These are phyloP conservation scores for Nasonia longicornis DNA, from an alignment of 1,140 invertebrate genomes.

Conservation along the genomic window DNA sequence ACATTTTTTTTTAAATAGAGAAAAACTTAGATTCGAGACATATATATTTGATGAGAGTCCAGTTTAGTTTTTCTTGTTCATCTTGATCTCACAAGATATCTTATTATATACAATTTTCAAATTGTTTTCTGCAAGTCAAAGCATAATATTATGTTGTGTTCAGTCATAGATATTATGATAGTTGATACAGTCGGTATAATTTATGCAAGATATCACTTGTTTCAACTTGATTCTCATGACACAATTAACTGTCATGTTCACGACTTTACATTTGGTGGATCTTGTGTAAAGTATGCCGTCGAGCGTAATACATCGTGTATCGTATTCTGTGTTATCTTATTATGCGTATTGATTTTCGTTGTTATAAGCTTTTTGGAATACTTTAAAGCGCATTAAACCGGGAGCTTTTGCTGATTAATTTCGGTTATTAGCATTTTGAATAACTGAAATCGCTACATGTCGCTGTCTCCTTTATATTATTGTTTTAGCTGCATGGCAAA, in stretches of 20 bases:
- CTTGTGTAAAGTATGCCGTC: conserved; percentile 32
- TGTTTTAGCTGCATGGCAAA: background rate
- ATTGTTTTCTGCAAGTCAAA: conserved; percentile 21
- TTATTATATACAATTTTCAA: conserved; percentile 29
- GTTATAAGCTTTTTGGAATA: too few relatives aligned
- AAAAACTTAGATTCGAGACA: conserved; percentile 21
- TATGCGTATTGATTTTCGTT: background rate
- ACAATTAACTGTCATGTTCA: background rate
- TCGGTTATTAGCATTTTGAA: background rate
- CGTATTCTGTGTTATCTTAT: background rate
- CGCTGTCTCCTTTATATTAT: background rate
- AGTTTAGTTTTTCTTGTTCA: conserved; percentile 42
- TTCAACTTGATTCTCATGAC: background rate
- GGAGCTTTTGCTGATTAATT: background rate
- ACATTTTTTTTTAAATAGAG: conserved; percentile 33
- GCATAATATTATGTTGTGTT: conserved; percentile 11
- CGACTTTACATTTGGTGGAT: background rate
- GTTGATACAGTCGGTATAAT: background rate
- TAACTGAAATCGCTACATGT: background rate
- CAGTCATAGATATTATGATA: conserved; percentile 30
- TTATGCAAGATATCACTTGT: conserved; percentile 15
- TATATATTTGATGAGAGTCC: conserved; percentile 24
- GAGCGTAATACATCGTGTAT: conserved; percentile 40
- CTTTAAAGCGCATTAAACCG: too few relatives aligned
- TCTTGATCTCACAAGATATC: conserved; percentile 26